Percentiles rank a stretch among this genome's conserved stretches.
These are phyloP conservation scores for Catocala nupta DNA, from an alignment of 2,888 invertebrate species.

Conservation along the genomic window DNA sequence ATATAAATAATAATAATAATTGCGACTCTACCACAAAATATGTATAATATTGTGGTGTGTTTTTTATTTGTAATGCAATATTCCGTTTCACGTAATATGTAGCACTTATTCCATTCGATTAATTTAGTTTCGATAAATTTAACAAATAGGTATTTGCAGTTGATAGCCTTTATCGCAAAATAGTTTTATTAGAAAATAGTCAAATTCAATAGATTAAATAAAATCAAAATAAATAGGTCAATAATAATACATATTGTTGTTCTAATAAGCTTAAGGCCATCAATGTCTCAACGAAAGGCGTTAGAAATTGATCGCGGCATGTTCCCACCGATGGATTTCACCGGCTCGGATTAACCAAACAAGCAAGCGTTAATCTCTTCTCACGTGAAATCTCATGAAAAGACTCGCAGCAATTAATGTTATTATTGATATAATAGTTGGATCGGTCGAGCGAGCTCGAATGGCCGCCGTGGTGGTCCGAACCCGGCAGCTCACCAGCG, in stretches of 20 bases:
- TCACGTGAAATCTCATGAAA: constrained; percentile 78
- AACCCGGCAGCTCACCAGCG: constrained; percentile 55
- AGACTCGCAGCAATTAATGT: constrained; percentile 74
- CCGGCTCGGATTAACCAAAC: constrained; percentile 76
- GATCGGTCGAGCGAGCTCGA: constrained; percentile 54
- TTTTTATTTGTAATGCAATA: too few species aligned
- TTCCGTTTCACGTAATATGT: too few species aligned
- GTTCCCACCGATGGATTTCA: constrained; percentile 68
- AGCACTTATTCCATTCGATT: too few species aligned
- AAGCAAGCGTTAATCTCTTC: constrained; percentile 79
- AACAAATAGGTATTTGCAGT: too few species aligned
- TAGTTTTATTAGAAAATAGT: too few species aligned
- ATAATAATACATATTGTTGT: constrained; percentile 26
- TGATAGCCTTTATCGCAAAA: too few species aligned
- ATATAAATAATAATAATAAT: not conserved
- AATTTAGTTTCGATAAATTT: too few species aligned
- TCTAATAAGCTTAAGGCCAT: constrained; percentile 44
- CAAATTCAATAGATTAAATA: not conserved
- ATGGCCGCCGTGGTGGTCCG: constrained; percentile 72
- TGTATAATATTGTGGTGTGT: too few species aligned
- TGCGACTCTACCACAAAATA: not conserved
- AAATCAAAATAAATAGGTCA: constrained; percentile 12
- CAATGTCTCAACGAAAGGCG: constrained; percentile 53
- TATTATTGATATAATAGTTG: constrained; percentile 62
- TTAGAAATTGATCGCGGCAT: constrained; percentile 59